A percentile compares a stretch with the other conserved stretches of the same genome.
Evolutionary conservation across 2,888 invertebrate genomes (phyloP).

Genomic region (Teleogryllus oceanicus): DNA sequence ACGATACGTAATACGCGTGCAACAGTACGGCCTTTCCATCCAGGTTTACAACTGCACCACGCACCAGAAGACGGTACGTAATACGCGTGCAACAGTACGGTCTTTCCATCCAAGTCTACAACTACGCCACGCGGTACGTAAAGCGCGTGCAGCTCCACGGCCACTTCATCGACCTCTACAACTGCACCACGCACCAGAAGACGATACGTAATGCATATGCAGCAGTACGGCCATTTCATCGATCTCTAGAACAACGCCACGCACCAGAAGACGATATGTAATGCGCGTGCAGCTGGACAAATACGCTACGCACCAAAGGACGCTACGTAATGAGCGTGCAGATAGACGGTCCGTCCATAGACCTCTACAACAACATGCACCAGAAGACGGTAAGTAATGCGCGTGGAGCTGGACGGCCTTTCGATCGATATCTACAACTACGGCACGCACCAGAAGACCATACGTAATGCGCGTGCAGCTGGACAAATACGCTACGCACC

Average conservation of each 20-base stretch:
- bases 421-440: constrained; percentile 20
- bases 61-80: no score
- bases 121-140: no score
- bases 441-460: constrained; percentile 41
- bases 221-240: background rate
- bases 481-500: background rate
- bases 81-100: background rate
- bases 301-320: no score
- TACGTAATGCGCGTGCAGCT: background rate
- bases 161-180: background rate
- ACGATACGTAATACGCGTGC: constrained; percentile 38
- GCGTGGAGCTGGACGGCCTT: background rate
- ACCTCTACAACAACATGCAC: background rate
- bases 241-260: background rate
- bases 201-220: constrained; percentile 37
- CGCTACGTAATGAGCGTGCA: no score
- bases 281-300: no score
- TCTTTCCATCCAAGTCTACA: background rate
- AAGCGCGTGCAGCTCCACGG: no score
- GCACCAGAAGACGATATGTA: constrained; percentile 41
- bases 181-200: constrained; percentile 35
- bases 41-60: no score
- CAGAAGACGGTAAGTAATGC: constrained; percentile 40
- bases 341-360: background rate
- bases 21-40: no score